Evolutionary conservation across 1,140 invertebrate genomes (phyloP), one percentile per base, ranked within the genome.

Genomic region (Hetaerina americana): DNA sequence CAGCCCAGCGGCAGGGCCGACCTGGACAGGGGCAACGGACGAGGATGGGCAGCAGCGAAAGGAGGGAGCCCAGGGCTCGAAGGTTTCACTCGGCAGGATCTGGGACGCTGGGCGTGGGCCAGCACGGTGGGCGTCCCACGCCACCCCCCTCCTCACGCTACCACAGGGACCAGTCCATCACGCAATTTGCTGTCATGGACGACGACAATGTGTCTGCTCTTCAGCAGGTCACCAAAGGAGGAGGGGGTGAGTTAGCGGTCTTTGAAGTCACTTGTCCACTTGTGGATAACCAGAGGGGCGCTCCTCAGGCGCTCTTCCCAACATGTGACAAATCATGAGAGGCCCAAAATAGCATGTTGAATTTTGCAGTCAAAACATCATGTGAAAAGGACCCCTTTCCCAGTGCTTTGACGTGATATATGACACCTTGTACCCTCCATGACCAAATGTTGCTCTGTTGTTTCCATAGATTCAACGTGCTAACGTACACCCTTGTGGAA

Each of bases 171-270:
- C 82, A 83, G 49, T 89, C 87, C n/a, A 86, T 95, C 76, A 88
- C 92, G 6, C 94, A 96, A 80, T 95, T 94, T 80, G 94, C 94
- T 5, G 86, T 95, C 72, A 95, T 95, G 77, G 94, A 96, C 78
- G 94, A 96, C 79, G 94, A 95, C 73, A 95, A 95, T 78, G 89
- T 95, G 0, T 95, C 93, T 10, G 91, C 90, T 0, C 78, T 92
- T 71, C 92, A 95, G 78, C 93, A 95, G 83, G 89, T 91, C 27
- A 84, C 85, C 0, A 79, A 82, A 74, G 85, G 85, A n/a, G 84
- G 84, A 27, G 82, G 82, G 66, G 82, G 82, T 73, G 73, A 73
- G 71, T 68, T 24, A 5, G 1, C n/a, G n/a, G n/a, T n/a, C n/a
- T n/a, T n/a, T n/a, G n/a, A n/a, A n/a, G n/a, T n/a, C n/a, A n/a